Base-by-base conservation (phyloP, 1,140 invertebrate genomes). In the Trichonephila clavipes region DNA sequence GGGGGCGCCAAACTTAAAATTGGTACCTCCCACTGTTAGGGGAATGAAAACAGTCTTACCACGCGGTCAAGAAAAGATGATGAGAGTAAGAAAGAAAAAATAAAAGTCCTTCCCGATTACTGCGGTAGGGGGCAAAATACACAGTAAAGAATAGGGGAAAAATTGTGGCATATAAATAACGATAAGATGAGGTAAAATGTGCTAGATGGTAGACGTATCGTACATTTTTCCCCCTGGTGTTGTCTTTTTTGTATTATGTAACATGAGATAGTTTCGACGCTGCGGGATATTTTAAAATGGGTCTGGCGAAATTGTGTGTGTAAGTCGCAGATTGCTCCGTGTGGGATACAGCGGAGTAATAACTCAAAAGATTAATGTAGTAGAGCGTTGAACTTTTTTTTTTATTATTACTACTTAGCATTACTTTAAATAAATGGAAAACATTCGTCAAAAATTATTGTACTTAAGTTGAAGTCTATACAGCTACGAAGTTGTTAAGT, bases 211-310 rank as follows among this genome's bases (percentile, higher is more conserved):
- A 77, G 72, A 18, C 21, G 51, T 51, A 12, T 12, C 7, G 51
- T 64, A 21, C 28, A 44, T 81, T 28, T 34, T 34, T 19, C 24
- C 28, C 72, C 28, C 72, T 12, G n/a, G n/a, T 10, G 77, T 18
- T 82, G 77, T 19, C 77, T 44, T 40, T 77, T 77, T 28, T 77
- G 72, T 4, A 28, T 83, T 83, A 21, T 28, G 61, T 64, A 88
- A 88, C 61, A 24, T 58, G 86, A 88, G 86, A 88, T 88, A 88
- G 86, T 34, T 40, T 51, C 24, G 12, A n/a, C 86, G 86, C 86
- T 34, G 86, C 86, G 86, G 86, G 86, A 24, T 64, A 64, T 64
- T 88, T 88, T 88, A 88, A 88, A 88, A 88, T 88, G 28, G 86
- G 19, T 16, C 61, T 64, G 34, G 24, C 34, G 86, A 88, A 88